A percentile compares a stretch with the other conserved stretches of the same genome.
Evolutionary conservation across 1,140 invertebrate species (phyloP).

Genomic region (Drosophila quadrilineata): DNA sequence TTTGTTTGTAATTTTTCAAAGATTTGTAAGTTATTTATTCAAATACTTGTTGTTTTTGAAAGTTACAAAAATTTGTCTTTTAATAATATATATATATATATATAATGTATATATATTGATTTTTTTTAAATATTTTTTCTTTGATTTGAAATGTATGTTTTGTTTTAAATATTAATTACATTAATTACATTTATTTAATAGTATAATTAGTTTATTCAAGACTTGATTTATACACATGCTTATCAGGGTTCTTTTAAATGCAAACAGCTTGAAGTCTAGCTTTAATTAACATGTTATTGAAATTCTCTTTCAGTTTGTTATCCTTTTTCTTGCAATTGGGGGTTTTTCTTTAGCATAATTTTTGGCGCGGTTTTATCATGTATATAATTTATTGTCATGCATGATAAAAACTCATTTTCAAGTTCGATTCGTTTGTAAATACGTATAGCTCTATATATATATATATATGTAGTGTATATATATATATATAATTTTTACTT

Average conservation of each 20-base stretch:
- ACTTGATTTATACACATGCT: conserved; percentile 60
- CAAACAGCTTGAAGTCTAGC: conserved; percentile 62
- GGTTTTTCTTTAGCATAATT: conserved; percentile 63
- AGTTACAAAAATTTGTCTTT: conserved; percentile 62
- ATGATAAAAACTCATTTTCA: conserved; percentile 60
- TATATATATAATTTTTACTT: conserved; percentile 19
- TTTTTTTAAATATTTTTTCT: conserved; percentile 20
- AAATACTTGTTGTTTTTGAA: conserved; percentile 64
- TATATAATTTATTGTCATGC: conserved; percentile 75
- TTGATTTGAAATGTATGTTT: conserved; percentile 43
- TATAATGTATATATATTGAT: conserved; percentile 6
- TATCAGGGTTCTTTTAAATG: conserved; percentile 62
- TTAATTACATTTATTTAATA: conserved; percentile 46
- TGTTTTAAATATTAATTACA: conserved; percentile 62
- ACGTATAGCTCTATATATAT: conserved; percentile 26
- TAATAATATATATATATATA: no score
- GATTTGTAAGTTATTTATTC: conserved; percentile 73
- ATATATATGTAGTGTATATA: conserved; percentile 12
- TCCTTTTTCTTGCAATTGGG: conserved; percentile 13
- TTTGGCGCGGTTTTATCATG: conserved; percentile 63
- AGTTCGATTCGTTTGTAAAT: conserved; percentile 23
- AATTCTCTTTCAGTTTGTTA: background rate
- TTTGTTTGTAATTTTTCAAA: conserved; percentile 47
- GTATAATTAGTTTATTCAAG: conserved; percentile 53
- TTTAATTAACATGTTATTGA: conserved; percentile 55